Evolutionary conservation across 2,888 invertebrate genomes (phyloP), one percentile per base, ranked within the genome.

Genomic region (Ichneumon xanthorius): DNA sequence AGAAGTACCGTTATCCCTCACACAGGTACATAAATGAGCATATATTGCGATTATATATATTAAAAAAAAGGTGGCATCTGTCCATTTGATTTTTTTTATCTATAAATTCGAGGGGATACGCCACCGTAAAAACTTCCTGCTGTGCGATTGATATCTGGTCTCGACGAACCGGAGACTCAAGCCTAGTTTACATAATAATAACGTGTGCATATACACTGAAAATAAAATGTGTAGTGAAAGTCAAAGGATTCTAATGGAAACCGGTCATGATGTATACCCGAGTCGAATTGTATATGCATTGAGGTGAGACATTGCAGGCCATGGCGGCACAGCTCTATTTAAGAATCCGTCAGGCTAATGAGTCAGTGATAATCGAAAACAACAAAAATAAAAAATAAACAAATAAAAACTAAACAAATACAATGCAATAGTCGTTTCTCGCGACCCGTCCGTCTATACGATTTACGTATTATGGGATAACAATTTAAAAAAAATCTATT

Each of bases 211-310:
- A 50, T 30, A 30, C 22, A 37, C 22, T 30, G 55, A 48, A 67
- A 70, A 53, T 48, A 73, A 58, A 30, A 58, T 65, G 63, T 61
- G n/a, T 40, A 76, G 82, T 82, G 82, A 82, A 82, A 77, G 82
- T 77, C 76, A 71, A 70, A 77, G 65, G 48, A 77, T 82, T 82
- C 70, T 77, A 82, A 82, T 77, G 71, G 53, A 71, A 71, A 76
- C 81, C 45, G 76, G 75, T 81, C 70, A 70, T 70, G 76, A 76
- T 61, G 81, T 45, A 68, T 58, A 26, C 58, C 50, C 26, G 73
- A 5, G 65, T 70, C 70, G 50, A 76, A 37, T 68, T 58, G 26
- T 48, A 9, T 7, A 72, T 48, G 70, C 50, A 63, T 53, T 33
- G 48, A 61, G 58, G 30, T 67, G 48, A 75, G 37, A 76, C n/a